These are phyloP conservation scores for Sciurus carolinensis DNA, from an alignment of 2,797 vertebrate genomes.

Conservation along the genomic window DNA sequence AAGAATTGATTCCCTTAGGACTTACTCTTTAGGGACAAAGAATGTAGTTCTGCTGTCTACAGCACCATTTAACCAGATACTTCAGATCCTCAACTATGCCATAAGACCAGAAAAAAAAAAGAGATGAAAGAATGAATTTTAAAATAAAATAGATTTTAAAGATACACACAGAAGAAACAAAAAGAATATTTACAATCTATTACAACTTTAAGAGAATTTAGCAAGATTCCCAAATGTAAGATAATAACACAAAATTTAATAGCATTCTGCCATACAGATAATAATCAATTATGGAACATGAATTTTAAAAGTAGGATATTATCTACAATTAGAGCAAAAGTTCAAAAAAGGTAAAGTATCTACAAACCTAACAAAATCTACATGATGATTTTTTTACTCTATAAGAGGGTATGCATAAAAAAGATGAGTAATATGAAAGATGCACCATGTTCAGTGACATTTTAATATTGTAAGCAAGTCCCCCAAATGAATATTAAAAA, in stretches of 20 bases:
- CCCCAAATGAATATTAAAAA: neutral
- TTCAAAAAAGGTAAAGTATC: neutral
- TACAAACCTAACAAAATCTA: neutral
- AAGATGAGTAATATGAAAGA: neutral
- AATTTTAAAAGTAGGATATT: neutral
- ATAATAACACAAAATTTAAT: neutral
- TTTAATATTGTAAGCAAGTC: neutral
- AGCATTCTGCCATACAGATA: neutral
- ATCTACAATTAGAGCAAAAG: neutral
- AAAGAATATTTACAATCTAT: neutral
- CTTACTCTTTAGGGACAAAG: neutral
- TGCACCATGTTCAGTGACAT: neutral
- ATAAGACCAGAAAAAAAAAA: neutral
- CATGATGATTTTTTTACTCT: neutral
- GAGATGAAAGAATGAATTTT: neutral
- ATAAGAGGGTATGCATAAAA: neutral
- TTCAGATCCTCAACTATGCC: neutral
- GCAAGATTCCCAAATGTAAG: neutral
- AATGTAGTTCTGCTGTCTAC: neutral
- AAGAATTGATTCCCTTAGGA: neutral
- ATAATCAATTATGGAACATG: neutral
- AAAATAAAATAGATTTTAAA: neutral
- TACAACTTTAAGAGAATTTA: neutral
- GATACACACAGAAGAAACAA: neutral
- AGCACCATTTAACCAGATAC: neutral